A percentile compares a stretch with the other conserved stretches of the same genome.
Evolutionary conservation across 92 coral and sea anemone species (phyloP).

Genomic region (Paragorgia papillata): DNA sequence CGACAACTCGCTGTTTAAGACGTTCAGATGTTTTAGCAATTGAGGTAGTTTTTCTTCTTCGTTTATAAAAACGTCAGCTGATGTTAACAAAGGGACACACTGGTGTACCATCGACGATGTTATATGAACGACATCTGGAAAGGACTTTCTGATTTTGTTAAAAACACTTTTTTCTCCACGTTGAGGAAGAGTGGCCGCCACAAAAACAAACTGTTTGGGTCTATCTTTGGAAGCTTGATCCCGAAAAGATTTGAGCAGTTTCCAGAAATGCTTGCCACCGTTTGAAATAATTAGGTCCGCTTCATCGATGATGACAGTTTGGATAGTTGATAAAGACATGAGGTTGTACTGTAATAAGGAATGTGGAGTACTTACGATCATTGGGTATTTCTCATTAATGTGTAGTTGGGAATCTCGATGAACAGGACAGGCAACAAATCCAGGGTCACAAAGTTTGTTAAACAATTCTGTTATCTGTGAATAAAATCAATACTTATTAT

Average conservation of each 20-base stretch:
- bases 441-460: constrained; percentile 62
- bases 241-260: constrained; percentile 66
- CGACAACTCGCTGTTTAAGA: constrained; percentile 42
- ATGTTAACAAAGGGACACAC: constrained; percentile 63
- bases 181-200: constrained; percentile 90
- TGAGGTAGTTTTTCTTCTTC: constrained; percentile 67
- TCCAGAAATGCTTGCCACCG: constrained; percentile 84
- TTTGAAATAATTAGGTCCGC: constrained; percentile 80
- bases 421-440: constrained; percentile 70
- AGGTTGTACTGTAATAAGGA: constrained; percentile 70
- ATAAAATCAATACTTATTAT: neutral
- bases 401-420: constrained; percentile 75
- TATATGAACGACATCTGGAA: constrained; percentile 63
- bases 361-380: constrained; percentile 85
- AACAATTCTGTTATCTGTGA: constrained; percentile 76
- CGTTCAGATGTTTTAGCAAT: constrained; percentile 58
- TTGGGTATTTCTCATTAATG: constrained; percentile 61
- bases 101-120: constrained; percentile 74
- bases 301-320: constrained; percentile 79
- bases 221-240: neutral
- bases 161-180: constrained; percentile 79
- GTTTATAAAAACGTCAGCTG: constrained; percentile 61
- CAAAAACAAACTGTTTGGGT: constrained; percentile 76
- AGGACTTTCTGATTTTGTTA: constrained; percentile 68
- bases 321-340: constrained; percentile 56